These are phyloP conservation scores for Tinea semifulvella DNA, from an alignment of 2,888 invertebrate genomes.

Conservation along the genomic window DNA sequence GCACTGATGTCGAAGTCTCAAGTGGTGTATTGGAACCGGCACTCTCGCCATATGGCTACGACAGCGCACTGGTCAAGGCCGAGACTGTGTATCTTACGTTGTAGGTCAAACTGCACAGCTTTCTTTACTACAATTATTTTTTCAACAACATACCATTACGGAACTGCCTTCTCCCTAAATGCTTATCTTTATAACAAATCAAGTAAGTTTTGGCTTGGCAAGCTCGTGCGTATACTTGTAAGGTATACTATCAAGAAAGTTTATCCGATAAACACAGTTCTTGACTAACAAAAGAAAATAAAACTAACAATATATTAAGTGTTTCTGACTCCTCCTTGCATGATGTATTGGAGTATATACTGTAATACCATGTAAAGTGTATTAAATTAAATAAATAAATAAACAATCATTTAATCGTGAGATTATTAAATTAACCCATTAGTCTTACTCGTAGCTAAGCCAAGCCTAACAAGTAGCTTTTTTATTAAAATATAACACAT, in stretches of 20 bases:
- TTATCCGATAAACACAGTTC: constrained; percentile 1
- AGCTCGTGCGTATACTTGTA: constrained; percentile 4
- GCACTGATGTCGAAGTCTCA: constrained; percentile 22
- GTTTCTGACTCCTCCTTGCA: too few relatives aligned
- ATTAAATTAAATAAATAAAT: too few relatives aligned
- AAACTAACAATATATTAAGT: too few relatives aligned
- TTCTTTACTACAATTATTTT: not conserved
- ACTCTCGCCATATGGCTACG: constrained; percentile 37
- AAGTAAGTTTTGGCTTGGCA: not conserved
- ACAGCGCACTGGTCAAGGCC: constrained; percentile 39
- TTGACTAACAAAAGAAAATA: constrained; percentile 3
- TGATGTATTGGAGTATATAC: too few relatives aligned
- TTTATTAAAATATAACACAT: not conserved
- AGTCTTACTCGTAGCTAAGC: too few relatives aligned
- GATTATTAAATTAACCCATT: too few relatives aligned
- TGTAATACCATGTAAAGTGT: too few relatives aligned
- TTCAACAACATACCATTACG: not conserved
- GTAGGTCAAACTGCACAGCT: constrained; percentile 5
- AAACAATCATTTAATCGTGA: too few relatives aligned
- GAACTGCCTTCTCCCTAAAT: constrained; percentile 1
- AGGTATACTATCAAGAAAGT: constrained; percentile 9
- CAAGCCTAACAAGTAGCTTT: too few relatives aligned
- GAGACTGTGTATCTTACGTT: constrained; percentile 15
- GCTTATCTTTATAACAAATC: constrained; percentile 8
- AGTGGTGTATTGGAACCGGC: constrained; percentile 31